Evolutionary conservation across 2,797 vertebrate genomes (phyloP).

Genomic region (Paedocypris micromegethes): DNA sequence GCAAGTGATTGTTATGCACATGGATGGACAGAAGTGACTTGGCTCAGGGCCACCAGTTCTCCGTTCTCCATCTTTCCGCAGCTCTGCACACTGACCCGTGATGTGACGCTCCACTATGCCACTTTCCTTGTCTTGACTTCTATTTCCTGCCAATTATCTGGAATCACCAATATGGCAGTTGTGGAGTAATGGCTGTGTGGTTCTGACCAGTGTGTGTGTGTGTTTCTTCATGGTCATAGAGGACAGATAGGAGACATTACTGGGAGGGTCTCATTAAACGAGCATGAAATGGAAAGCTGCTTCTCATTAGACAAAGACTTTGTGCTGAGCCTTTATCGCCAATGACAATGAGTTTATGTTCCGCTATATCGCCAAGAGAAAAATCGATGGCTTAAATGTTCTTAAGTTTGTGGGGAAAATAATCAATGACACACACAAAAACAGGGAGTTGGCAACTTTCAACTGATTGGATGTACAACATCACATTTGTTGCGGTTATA

Average conservation of each 20-base stretch:
- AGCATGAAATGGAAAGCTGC: constrained; percentile 57
- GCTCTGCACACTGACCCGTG: background rate
- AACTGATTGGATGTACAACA: too few relatives aligned
- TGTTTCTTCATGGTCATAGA: constrained; percentile 45
- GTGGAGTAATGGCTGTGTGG: constrained; percentile 52
- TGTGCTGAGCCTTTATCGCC: constrained; percentile 25
- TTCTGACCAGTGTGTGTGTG: constrained; percentile 47
- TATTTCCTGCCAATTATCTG: constrained; percentile 64
- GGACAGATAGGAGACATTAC: constrained; percentile 41
- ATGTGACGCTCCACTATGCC: background rate
- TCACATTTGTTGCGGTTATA: too few relatives aligned
- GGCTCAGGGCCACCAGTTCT: constrained; percentile 37
- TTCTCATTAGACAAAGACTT: constrained; percentile 47
- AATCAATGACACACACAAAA: too few relatives aligned
- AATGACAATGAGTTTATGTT: constrained; percentile 3
- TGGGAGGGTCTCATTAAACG: constrained; percentile 54
- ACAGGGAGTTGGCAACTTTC: too few relatives aligned
- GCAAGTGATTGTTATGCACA: constrained; percentile 30
- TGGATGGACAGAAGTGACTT: constrained; percentile 25
- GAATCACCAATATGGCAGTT: constrained; percentile 56
- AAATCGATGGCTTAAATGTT: background rate
- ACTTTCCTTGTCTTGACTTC: constrained; percentile 42
- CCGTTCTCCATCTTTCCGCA: background rate
- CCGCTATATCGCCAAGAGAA: background rate
- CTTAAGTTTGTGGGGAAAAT: background rate